Percentiles rank a stretch among this genome's conserved stretches.
Conservation (phyloP, 2,797 vertebrate genomes). For the Cryptoprocta ferox region DNA sequence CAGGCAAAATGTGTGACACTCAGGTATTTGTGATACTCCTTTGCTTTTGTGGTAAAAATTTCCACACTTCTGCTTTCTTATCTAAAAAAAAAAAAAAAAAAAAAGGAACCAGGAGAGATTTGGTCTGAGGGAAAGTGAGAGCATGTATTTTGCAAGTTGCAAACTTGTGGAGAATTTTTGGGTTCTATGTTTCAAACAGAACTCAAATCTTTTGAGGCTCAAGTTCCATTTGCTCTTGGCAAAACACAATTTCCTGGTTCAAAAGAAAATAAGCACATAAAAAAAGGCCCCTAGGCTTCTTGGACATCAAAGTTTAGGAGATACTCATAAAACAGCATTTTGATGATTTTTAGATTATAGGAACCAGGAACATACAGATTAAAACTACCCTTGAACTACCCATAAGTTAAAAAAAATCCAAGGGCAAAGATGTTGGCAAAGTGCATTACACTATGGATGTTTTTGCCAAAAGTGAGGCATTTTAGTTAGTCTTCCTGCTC, state of each 20-base stretch:
- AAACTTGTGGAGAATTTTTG: conserved; percentile 72
- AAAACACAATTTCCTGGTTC: conserved; percentile 81
- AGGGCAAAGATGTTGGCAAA: conserved; percentile 47
- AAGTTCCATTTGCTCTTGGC: conserved; percentile 79
- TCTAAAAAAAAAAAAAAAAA: neutral
- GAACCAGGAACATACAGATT: conserved; percentile 73
- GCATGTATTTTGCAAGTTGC: conserved; percentile 50
- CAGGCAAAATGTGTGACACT: neutral
- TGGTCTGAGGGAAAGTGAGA: neutral
- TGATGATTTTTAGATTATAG: conserved; percentile 77
- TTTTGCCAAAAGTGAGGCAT: conserved; percentile 58
- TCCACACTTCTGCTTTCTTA: neutral
- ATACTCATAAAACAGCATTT: conserved; percentile 72
- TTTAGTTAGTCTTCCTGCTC: conserved; percentile 38
- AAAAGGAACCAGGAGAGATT: neutral
- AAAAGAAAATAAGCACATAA: conserved; percentile 82
- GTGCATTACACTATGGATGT: neutral
- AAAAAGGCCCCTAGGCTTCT: conserved; percentile 56
- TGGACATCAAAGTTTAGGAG: conserved; percentile 79
- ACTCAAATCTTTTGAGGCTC: conserved; percentile 75
- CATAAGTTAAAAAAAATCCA: conserved; percentile 28
- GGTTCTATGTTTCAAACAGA: conserved; percentile 70
- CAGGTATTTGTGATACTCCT: neutral
- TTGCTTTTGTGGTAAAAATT: neutral
- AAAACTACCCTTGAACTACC: conserved; percentile 66